Percentiles rank a stretch among this genome's conserved stretches.
phyloP scores from a whole-genome alignment of 2,888 invertebrate genomes.

The Drosophila dives region DNA sequence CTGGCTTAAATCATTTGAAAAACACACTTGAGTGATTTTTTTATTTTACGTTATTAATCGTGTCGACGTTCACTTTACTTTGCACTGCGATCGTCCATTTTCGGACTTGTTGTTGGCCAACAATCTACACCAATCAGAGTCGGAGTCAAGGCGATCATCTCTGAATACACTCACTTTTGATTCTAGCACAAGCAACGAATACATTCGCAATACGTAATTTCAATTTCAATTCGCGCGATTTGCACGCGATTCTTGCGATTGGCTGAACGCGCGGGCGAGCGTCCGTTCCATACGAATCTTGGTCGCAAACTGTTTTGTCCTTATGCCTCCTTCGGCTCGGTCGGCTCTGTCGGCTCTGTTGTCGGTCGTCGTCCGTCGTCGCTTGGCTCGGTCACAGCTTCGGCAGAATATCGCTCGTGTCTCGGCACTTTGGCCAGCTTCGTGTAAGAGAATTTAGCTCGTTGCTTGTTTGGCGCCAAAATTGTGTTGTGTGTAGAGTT shows the following conservation, averaged over 20 bases:
- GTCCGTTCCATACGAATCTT: slow-evolving; percentile 82
- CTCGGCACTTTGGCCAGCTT: slow-evolving; percentile 40
- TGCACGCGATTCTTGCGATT: slow-evolving; percentile 60
- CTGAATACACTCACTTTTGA: slow-evolving; percentile 40
- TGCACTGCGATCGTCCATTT: slow-evolving; percentile 50
- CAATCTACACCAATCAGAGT: slow-evolving; percentile 38
- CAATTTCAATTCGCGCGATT: slow-evolving; percentile 32
- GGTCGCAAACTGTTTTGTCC: slow-evolving; percentile 82
- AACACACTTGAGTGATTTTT: slow-evolving; percentile 69
- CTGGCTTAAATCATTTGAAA: slow-evolving; percentile 68
- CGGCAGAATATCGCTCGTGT: slow-evolving; percentile 47
- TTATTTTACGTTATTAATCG: slow-evolving; percentile 48
- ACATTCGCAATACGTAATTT: slow-evolving; percentile 19
- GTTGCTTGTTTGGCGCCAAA: slow-evolving; percentile 79
- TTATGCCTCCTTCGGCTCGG: slow-evolving; percentile 33
- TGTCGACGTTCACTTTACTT: slow-evolving; percentile 41
- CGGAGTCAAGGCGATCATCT: slow-evolving; percentile 31
- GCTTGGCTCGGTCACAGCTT: slow-evolving; percentile 30
- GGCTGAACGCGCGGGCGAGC: slow-evolving; percentile 49
- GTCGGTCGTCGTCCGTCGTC: slow-evolving; percentile 57
- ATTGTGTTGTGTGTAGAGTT: slow-evolving; percentile 60
- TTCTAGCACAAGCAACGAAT: slow-evolving; percentile 27
- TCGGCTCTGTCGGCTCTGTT: slow-evolving; percentile 23
- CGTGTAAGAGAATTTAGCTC: slow-evolving; percentile 28
- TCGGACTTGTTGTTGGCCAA: slow-evolving; percentile 15